phyloP scores from a whole-genome alignment of 2,888 invertebrate species.

The Choristoneura rosaceana region DNA sequence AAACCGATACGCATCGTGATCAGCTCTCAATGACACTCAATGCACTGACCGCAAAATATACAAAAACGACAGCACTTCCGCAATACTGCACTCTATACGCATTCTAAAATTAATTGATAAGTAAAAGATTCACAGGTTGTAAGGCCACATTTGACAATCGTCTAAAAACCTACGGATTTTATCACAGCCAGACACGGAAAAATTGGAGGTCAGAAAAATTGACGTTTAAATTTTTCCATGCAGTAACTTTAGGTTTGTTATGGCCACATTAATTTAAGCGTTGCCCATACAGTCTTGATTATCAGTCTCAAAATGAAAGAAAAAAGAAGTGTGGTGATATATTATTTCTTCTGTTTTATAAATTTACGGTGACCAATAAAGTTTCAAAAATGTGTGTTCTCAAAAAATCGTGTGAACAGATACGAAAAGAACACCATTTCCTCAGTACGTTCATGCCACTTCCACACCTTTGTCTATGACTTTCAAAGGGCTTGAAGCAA shows the following conservation, averaged over 20 bases:
- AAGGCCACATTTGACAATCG: conserved; percentile 74
- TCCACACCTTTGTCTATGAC: neutral
- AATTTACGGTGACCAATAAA: neutral
- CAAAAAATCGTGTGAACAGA: too few species aligned
- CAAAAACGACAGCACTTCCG: conserved; percentile 64
- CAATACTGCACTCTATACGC: conserved; percentile 72
- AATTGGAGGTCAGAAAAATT: conserved; percentile 67
- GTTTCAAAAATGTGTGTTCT: too few species aligned
- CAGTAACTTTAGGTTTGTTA: conserved; percentile 10
- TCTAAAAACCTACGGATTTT: conserved; percentile 68
- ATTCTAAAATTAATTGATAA: conserved; percentile 71
- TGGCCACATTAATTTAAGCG: conserved; percentile 46
- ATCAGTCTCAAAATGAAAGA: neutral
- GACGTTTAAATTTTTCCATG: conserved; percentile 52
- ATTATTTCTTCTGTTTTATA: neutral
- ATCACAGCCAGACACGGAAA: conserved; percentile 66
- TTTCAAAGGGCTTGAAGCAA: neutral
- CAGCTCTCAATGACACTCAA: conserved; percentile 72
- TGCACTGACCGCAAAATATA: conserved; percentile 67
- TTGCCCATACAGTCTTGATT: neutral
- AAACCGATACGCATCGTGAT: conserved; percentile 84
- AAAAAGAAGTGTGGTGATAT: neutral
- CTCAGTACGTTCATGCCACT: too few species aligned
- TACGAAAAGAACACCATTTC: too few species aligned
- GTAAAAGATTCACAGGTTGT: conserved; percentile 58